Base-by-base conservation (phyloP, 2,113 vertebrate genomes). In the Hydrolagus affinis region DNA sequence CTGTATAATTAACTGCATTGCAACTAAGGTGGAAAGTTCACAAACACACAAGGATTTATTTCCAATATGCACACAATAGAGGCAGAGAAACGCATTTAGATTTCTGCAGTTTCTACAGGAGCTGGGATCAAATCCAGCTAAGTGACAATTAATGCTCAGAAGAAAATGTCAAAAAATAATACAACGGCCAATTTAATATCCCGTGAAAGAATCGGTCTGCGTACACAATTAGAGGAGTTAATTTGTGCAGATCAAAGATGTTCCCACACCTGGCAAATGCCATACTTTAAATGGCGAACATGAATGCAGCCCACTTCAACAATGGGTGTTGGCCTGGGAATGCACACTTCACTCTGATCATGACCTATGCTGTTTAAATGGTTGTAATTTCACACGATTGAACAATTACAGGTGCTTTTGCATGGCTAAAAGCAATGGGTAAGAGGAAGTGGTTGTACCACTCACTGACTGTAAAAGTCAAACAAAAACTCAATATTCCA, bases 121-220 rank as follows among this genome's bases (percentile, higher is more conserved):
- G 62, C 66, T 83, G 8, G 15, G 64, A 83, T 83, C 78, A 83
- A 83, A 83, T 60, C 77, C 76, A 62, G 12, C n/a, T 23, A 25
- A 62, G 11, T 80, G 57, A 62, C 59, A 83, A 83, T 83, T 64
- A 68, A 83, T 68, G 78, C 78, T 83, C 66, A 19, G 78, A 30
- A 17, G 78, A 17, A 68, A 83, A 30, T 83, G 60, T 66, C 78
- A 83, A 83, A n/a, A 83, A 83, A 60, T 30, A 66, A 83, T 15
- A 17, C 78, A 83, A 83, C 21, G 77, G 78, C 62, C 62, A 83
- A 83, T 83, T 83, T 83, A 68, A 83, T 83, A 83, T 28, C 60
- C 60, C 59, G 23, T 83, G 78, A 83, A 68, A 32, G 78, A 68
- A 83, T 32, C 9, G 62, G 78, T 66, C 64, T 83, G 59, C 78